Base-by-base conservation (phyloP, 2,888 invertebrate genomes). In the Ectemnius cavifrons region DNA sequence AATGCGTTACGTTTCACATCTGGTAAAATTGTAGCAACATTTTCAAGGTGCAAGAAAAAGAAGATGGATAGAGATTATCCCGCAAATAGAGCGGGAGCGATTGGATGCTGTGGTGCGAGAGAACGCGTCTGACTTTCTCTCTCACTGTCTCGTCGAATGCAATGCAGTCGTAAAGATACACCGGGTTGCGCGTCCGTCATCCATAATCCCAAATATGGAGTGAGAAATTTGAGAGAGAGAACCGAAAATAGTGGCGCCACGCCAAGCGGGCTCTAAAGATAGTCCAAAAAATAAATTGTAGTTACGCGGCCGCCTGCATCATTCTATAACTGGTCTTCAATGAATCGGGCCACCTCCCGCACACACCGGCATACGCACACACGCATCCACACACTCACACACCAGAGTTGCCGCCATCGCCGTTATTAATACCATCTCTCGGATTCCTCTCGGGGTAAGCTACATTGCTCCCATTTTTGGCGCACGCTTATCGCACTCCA, bases 221-320 rank as follows among this genome's bases (percentile, higher is more conserved):
- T 89, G 89, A 89, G 90, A 90, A 90, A 90, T 90, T 89, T 90
- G 89, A 90, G 90, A 90, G 89, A 89, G 89, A 90, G 89, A 89
- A 89, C 89, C 87, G 87, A 90, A 90, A 90, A 90, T 90, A 89
- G 89, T 89, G 89, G 89, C 89, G 87, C 83, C 77, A 85, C 83
- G 89, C 88, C 89, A 89, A 86, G 84, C 76, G 77, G 5, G 37
- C 37, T 37, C 89, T 89, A 89, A 89, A 87, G 89, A 89, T 90
- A 90, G 37, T 88, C 86, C 79, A 88, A 89, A 89, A 89, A 89
- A 89, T 89, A 89, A 88, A 90, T 87, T 88, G 84, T 87, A 86
- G 84, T 88, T 87, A 86, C 88, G 82, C 83, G 83, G 81, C 78
- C 80, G 80, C 79, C 80, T 85, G 86, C 86, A 86, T 85, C 85